These are phyloP conservation scores for Xylocopa sonorina DNA, from an alignment of 1,140 invertebrate species.

Conservation along the genomic window DNA sequence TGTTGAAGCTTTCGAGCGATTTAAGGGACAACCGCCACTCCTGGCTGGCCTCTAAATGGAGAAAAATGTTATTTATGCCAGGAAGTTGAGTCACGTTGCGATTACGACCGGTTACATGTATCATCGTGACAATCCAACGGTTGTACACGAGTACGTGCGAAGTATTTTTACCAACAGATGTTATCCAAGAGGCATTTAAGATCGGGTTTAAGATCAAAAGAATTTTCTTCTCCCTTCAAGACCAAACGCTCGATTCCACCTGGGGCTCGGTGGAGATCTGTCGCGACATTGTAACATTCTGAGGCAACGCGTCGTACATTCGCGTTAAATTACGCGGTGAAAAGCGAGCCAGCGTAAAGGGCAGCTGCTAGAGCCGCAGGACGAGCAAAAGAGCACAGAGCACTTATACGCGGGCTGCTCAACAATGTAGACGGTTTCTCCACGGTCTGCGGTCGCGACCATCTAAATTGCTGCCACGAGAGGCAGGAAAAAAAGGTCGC, in stretches of 20 bases:
- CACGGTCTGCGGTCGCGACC: not conserved
- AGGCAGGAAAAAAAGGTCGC: no score
- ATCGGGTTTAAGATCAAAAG: no score
- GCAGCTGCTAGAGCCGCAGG: not conserved
- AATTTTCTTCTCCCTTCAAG: no score
- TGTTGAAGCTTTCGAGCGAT: not conserved
- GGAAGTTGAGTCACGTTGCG: not conserved
- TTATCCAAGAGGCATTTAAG: no score
- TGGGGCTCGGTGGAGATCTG: not conserved
- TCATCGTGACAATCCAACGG: no score
- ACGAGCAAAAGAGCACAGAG: not conserved
- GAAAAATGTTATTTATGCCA: not conserved
- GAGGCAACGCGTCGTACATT: not conserved
- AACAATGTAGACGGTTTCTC: not conserved
- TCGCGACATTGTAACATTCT: not conserved
- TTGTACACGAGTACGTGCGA: no score
- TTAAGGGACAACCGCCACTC: not conserved
- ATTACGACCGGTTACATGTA: not conserved
- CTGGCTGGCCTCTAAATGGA: not conserved
- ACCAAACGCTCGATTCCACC: no score
- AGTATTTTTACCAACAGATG: no score
- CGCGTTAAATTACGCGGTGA: not conserved
- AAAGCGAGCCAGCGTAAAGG: not conserved
- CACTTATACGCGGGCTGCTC: not conserved
- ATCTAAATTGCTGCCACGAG: slow-evolving; percentile 4